These are phyloP conservation scores for Maccullochella peelii DNA, from an alignment of 2,113 vertebrate genomes.

Conservation along the genomic window DNA sequence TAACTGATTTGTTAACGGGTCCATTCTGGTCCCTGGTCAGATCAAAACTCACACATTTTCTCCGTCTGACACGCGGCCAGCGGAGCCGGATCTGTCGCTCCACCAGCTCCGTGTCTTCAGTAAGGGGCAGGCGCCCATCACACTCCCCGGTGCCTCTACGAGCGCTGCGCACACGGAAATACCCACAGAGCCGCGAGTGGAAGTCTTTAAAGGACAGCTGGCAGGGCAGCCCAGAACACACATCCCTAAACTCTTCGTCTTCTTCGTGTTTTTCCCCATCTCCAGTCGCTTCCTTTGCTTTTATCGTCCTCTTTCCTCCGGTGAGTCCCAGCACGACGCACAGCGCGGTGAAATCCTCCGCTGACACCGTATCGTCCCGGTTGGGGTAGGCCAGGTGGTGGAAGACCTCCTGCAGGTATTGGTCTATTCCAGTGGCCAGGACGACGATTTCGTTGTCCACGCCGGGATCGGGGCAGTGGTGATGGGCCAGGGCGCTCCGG, in stretches of 20 bases:
- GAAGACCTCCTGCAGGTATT: conserved; percentile 87
- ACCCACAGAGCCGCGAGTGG: conserved; percentile 83
- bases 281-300: not conserved
- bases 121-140: conserved; percentile 72
- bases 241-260: conserved; percentile 52
- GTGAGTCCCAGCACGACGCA: conserved; percentile 80
- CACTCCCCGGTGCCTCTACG: conserved; percentile 16
- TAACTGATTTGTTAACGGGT: not conserved
- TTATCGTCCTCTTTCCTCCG: not conserved
- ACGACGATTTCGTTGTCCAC: conserved; percentile 85
- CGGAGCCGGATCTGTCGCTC: conserved; percentile 82
- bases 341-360: conserved; percentile 81
- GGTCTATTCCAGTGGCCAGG: conserved; percentile 84
- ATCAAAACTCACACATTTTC: conserved; percentile 83
- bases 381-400: conserved; percentile 81
- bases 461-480: conserved; percentile 74
- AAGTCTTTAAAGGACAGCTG: conserved; percentile 83
- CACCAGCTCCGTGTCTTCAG: conserved; percentile 83
- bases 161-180: conserved; percentile 75
- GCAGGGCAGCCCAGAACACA: conserved; percentile 66
- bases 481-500: conserved; percentile 79
- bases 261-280: not conserved
- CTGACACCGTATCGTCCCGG: conserved; percentile 75
- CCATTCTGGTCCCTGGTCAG: conserved; percentile 55
- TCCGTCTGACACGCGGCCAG: conserved; percentile 80